Evolutionary conservation across 1,140 invertebrate species (phyloP), one percentile per base, ranked within the genome.

Genomic region (Papilio polyxenes): DNA sequence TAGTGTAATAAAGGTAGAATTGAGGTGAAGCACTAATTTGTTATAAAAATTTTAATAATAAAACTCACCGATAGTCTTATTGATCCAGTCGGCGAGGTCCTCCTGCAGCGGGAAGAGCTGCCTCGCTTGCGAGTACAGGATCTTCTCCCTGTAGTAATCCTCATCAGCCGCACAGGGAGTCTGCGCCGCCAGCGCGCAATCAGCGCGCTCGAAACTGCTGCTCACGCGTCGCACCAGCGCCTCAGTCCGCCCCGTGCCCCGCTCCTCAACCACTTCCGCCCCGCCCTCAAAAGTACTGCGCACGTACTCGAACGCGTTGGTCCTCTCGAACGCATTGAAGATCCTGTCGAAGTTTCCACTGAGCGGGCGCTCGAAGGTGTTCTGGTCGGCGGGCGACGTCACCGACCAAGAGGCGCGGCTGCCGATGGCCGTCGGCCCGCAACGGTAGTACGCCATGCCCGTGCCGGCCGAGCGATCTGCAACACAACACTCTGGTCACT

Each of bases 31-130:
- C 51, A 1, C 15, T 53, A 53, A 2, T 59, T 59, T 20, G 17
- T n/a, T 9, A 59, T 59, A 65, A 82, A 49, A 62, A 81, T 49
- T 49, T n/a, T 23, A 49, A 51, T 44, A 49, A 51, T 44, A 23
- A 74, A 31, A 95, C 96, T 96, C 90, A 97, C 97, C 97, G 84
- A 98, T 95, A 80, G 96, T 97, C 89, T 97, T 97, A 92, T 98
- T 98, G 82, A 98, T 96, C 97, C 97, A 98, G 89, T 98, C 97
- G 17, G 97, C 97, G 75, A 98, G 93, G 95, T 98, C 98, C 91
- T 98, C 97, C 89, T 97, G 97, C 31, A 98, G 94, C 1, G 97
- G 97, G 86, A 97, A 96, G 84, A 98, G 95, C 90, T 97, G 97
- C 80, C 97, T 95, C 88, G 96, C 96, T 91, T 98, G 97, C 80